Evolutionary conservation across 2,797 vertebrate species (phyloP).

Genomic region (Mormyrops boulengeri): DNA sequence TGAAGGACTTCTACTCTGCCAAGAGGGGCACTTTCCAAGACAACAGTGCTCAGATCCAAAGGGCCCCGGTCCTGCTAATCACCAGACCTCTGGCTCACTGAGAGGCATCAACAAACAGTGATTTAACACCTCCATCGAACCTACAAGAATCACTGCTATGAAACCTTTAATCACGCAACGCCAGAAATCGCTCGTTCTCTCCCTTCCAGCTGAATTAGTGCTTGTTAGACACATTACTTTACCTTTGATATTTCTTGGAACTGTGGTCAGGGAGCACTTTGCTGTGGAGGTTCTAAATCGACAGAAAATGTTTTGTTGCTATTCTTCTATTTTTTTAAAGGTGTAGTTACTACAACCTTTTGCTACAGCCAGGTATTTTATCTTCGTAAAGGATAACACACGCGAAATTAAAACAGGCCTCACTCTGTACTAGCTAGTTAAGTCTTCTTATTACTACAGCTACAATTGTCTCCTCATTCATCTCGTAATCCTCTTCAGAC

Average conservation of each 20-base stretch:
- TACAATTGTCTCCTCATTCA: neutral
- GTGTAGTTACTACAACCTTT: conserved; percentile 11
- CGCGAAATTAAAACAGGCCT: neutral
- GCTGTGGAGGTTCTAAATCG: conserved; percentile 24
- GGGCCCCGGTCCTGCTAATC: neutral
- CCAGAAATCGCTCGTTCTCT: neutral
- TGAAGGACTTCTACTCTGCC: neutral
- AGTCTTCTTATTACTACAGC: no score
- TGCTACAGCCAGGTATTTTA: neutral
- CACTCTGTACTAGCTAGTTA: neutral
- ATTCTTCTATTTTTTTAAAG: conserved; percentile 17
- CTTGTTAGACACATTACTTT: neutral
- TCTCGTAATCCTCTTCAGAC: conserved; percentile 1
- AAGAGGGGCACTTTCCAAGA: neutral
- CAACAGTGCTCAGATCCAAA: neutral
- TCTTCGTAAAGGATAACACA: neutral
- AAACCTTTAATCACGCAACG: neutral
- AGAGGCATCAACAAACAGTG: neutral
- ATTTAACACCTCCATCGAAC: conserved; percentile 3
- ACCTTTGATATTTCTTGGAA: conserved; percentile 19
- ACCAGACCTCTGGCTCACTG: neutral
- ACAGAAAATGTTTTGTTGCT: conserved; percentile 19
- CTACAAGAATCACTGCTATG: neutral
- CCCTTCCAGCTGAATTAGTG: conserved; percentile 6
- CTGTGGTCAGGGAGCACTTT: conserved; percentile 20